phyloP scores from a whole-genome alignment of 2,888 invertebrate genomes.

The Pyrrhosoma nymphula region DNA sequence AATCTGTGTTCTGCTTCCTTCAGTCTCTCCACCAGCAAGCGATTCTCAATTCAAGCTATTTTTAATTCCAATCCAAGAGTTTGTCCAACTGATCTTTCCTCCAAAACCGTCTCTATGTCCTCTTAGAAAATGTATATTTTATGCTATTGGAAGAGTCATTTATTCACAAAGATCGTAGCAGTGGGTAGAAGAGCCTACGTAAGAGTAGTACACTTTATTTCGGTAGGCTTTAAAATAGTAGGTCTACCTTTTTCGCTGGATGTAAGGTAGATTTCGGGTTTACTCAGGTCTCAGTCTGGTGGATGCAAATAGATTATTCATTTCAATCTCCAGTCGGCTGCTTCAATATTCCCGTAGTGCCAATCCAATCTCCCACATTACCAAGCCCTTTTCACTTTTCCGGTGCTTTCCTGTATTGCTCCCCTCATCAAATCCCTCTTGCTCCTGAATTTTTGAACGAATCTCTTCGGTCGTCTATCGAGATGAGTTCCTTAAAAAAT shows the following conservation, averaged over 20 bases:
- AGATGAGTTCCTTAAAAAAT: no score
- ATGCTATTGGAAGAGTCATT: neutral
- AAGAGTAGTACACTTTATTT: no score
- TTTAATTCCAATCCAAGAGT: no score
- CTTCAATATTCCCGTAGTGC: neutral
- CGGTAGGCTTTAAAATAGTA: no score
- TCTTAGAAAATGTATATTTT: no score
- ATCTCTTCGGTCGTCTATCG: neutral
- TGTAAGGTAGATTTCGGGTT: neutral
- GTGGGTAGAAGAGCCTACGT: no score
- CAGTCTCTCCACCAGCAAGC: no score
- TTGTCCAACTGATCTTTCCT: no score
- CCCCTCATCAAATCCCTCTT: neutral
- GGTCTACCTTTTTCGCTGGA: neutral
- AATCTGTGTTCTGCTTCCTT: no score
- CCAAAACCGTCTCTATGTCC: no score
- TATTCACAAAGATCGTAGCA: neutral
- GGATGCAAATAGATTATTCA: neutral
- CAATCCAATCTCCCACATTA: neutral
- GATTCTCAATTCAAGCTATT: no score
- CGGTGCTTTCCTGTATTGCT: neutral
- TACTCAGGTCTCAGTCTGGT: neutral
- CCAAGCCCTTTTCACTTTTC: neutral
- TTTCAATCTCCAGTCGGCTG: neutral
- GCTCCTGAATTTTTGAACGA: neutral